phyloP scores from a whole-genome alignment of 2,888 invertebrate genomes.

The Ichneumoninae sp. region DNA sequence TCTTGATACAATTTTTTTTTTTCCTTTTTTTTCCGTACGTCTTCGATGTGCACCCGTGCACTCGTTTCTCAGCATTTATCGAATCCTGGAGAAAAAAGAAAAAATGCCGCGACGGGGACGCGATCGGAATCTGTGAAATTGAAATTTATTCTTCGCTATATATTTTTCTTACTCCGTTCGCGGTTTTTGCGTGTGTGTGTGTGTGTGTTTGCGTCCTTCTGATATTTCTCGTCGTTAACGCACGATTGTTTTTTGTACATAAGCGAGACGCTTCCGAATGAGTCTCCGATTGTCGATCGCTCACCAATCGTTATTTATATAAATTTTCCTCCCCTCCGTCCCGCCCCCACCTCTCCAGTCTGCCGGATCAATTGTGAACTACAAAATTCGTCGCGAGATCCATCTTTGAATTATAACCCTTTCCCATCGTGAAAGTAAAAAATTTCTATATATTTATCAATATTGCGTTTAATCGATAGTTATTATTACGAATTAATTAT shows the following conservation, averaged over 20 bases:
- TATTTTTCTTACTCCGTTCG: constrained; percentile 22
- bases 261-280: constrained; percentile 45
- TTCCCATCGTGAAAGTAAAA: constrained; percentile 23
- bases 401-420: constrained; percentile 23
- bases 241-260: constrained; percentile 61
- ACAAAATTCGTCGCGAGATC: constrained; percentile 5
- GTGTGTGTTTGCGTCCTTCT: not conserved
- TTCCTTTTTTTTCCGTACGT: not conserved
- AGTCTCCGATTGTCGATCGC: constrained; percentile 5
- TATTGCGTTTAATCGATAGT: constrained; percentile 29
- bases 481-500: constrained; percentile 50
- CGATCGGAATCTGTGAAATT: constrained; percentile 12
- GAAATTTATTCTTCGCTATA: constrained; percentile 11
- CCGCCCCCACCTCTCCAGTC: not conserved
- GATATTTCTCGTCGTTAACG: not conserved
- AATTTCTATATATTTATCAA: constrained; percentile 46
- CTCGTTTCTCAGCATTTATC: constrained; percentile 44
- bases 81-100: not conserved
- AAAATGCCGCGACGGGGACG: not conserved
- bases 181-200: not conserved
- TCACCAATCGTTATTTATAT: constrained; percentile 51
- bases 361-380: constrained; percentile 26
- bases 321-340: constrained; percentile 3
- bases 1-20: not conserved
- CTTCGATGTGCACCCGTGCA: not conserved